Base-by-base conservation (phyloP, 1,140 invertebrate species). In the Drosophila sucinea region DNA sequence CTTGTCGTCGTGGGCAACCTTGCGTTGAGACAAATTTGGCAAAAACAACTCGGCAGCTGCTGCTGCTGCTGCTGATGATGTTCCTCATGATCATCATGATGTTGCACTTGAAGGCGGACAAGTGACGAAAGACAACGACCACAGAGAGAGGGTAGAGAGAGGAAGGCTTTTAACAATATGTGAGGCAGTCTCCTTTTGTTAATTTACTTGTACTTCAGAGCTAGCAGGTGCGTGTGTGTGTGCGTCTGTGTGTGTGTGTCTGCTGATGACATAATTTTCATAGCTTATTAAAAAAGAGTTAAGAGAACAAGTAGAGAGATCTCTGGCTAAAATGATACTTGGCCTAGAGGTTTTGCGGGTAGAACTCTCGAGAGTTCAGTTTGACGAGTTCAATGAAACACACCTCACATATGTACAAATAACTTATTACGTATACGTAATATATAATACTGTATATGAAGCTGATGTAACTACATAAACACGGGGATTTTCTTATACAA, bases 21-120 rank as follows among this genome's bases (percentile, higher is more conserved):
- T 87, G 84, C 70, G 66, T 44, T 81, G 60, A 85, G 77, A 78
- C 84, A 81, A 81, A 87, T 87, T 87, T 87, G 84, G 84, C 84
- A 71, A 84, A 81, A 68, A 78, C 84, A 56, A 89, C 80, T 87
- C 67, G 64, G 30, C 70, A 72, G 61, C 60, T 85, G 57, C 44
- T 47, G 11, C 1, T 44, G 44, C 23, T 51, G 6, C 6, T 38
- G 4, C 23, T 27, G 44, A 51, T 51, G 44, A 51, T 51, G 44
- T 10, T 51, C 7, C 25, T 51, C 5, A 47, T 23, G 1, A 51
- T 51, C 23, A 51, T 51, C 1, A 51, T 51, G 44, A 51, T 51
- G 44, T 51, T 84, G 80, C 81, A 83, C 77, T 83, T 76, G 63
- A 71, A 78, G 81, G 81, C 70, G 81, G 73, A 77, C 81, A 77